Percentiles rank a stretch among this genome's conserved stretches.
These are phyloP conservation scores for Cephus runcator DNA, from an alignment of 2,888 invertebrate genomes.

Conservation along the genomic window DNA sequence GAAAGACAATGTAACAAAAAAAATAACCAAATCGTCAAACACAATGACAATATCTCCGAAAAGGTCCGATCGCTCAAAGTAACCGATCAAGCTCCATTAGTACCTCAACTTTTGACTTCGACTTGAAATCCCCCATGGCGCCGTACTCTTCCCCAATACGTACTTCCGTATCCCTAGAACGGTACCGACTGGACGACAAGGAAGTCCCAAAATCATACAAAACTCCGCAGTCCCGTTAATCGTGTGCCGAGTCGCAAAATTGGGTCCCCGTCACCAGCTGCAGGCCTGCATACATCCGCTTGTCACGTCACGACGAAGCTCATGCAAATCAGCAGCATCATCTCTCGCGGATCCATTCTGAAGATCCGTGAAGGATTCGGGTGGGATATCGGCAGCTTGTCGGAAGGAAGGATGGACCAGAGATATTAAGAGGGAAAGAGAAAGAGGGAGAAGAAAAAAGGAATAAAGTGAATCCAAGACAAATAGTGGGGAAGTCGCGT, in stretches of 20 bases:
- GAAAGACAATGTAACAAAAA: not conserved
- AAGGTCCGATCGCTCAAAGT: not conserved
- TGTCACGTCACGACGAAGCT: slow-evolving; percentile 48
- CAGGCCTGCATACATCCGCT: slow-evolving; percentile 50
- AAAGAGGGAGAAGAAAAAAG: not conserved
- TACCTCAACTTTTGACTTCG: not conserved
- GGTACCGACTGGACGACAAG: not conserved
- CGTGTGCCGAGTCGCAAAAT: slow-evolving; percentile 2
- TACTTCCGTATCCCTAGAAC: not conserved
- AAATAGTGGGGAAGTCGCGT: not conserved
- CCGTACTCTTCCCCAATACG: not conserved
- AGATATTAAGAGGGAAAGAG: not conserved
- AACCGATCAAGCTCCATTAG: too few species aligned
- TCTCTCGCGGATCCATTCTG: slow-evolving; percentile 12
- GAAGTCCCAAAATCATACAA: not conserved
- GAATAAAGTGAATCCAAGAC: not conserved
- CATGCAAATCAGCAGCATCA: slow-evolving; percentile 46
- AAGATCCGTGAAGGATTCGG: slow-evolving; percentile 41
- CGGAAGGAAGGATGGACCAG: slow-evolving; percentile 20
- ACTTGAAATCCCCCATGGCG: not conserved
- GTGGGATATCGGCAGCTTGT: slow-evolving; percentile 43
- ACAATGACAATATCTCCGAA: not conserved
- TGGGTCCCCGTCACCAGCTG: slow-evolving; percentile 12
- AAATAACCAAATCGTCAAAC: not conserved
- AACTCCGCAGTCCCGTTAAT: not conserved